These are phyloP conservation scores for Bradypus variegatus DNA, from an alignment of 2,797 vertebrate genomes.

Conservation along the genomic window DNA sequence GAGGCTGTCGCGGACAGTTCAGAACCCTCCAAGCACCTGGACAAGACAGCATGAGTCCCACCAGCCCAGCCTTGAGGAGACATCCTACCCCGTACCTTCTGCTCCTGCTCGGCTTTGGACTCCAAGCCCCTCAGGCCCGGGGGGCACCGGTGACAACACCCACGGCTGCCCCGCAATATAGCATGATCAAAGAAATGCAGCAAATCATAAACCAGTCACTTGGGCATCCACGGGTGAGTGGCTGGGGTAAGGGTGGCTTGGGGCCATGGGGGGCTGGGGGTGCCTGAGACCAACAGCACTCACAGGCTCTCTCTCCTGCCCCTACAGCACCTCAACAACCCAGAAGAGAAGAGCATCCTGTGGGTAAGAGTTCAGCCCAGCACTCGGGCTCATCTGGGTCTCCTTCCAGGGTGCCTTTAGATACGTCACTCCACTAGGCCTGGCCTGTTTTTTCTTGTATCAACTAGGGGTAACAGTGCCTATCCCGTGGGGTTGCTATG, in stretches of 20 bases:
- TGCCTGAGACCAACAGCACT: not conserved
- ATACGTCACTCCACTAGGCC: not conserved
- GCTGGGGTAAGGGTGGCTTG: not conserved
- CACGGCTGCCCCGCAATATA: accelerated
- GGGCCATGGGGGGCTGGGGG: not conserved
- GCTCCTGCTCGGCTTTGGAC: not conserved
- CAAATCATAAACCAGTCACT: accelerated
- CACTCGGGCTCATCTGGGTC: not conserved
- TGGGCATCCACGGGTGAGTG: slow-evolving; percentile 13
- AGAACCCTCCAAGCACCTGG: slow-evolving; percentile 1
- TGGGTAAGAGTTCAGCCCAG: slow-evolving; percentile 5
- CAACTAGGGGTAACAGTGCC: not conserved
- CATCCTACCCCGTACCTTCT: not conserved
- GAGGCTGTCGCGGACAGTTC: not conserved
- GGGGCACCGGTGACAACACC: accelerated
- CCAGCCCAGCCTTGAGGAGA: not conserved
- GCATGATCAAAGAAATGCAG: accelerated
- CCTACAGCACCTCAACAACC: accelerated
- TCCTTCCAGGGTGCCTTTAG: not conserved
- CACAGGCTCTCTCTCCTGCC: not conserved
- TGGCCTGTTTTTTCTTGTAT: not conserved
- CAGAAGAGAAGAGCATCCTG: accelerated
- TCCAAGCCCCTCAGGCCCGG: not conserved
- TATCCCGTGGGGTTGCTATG: not conserved
- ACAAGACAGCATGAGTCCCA: not conserved